These are phyloP conservation scores for Cryptotis parvus DNA, from an alignment of 2,113 vertebrate species.

Conservation along the genomic window DNA sequence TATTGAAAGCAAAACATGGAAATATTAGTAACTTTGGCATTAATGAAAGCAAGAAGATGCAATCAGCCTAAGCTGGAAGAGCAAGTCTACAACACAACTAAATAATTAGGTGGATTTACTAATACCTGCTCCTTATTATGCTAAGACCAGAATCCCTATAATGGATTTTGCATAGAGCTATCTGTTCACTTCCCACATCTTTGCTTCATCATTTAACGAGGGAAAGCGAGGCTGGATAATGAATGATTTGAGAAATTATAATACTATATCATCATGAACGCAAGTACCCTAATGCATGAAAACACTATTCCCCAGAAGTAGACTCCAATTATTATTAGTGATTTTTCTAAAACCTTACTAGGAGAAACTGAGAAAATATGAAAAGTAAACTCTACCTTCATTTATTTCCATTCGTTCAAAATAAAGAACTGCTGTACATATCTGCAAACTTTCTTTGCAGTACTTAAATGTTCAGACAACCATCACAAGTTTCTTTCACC, in stretches of 20 bases:
- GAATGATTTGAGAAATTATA: background rate
- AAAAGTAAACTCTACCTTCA: background rate
- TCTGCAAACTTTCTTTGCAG: slow-evolving; percentile 6
- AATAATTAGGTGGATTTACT: background rate
- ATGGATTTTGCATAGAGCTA: background rate
- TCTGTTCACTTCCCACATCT: background rate
- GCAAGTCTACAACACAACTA: background rate
- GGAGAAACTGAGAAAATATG: slow-evolving; percentile 15
- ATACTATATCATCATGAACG: slow-evolving; percentile 2
- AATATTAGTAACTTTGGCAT: background rate
- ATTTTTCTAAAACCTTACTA: slow-evolving; percentile 26
- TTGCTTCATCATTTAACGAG: background rate
- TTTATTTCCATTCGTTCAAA: slow-evolving; percentile 40
- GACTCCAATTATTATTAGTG: background rate
- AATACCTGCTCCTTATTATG: background rate
- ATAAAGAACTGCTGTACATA: background rate
- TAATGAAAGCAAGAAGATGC: slow-evolving; percentile 27
- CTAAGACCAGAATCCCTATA: background rate
- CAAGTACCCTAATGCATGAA: background rate
- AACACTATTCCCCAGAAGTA: background rate
- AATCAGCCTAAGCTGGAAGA: background rate
- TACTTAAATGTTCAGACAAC: background rate
- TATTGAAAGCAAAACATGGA: background rate
- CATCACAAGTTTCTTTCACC: slow-evolving; percentile 12
- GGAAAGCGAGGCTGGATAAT: background rate